A percentile compares a stretch with the other conserved stretches of the same genome.
phyloP scores from a whole-genome alignment of 2,797 vertebrate species.

The Phrynocephalus forsythii region DNA sequence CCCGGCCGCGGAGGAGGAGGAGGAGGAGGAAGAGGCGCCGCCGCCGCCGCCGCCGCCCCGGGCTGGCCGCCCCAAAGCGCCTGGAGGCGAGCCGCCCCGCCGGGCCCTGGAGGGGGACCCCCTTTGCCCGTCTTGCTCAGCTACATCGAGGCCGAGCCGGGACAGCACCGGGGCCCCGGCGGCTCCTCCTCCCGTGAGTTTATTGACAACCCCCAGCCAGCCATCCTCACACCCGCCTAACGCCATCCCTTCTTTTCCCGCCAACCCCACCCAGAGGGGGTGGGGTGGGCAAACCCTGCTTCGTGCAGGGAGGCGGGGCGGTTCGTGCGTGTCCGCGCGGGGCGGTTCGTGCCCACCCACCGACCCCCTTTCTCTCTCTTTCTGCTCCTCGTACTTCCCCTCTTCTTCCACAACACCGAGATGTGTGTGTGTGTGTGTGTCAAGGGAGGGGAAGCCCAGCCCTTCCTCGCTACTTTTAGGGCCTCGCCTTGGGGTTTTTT shows the following conservation, averaged over 20 bases:
- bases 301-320: too few species aligned
- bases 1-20: constrained; percentile 59
- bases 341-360: too few species aligned
- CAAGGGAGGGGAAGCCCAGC: too few species aligned
- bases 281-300: too few species aligned
- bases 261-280: not conserved
- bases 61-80: constrained; percentile 68
- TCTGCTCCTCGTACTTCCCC: too few species aligned
- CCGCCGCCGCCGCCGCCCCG: constrained; percentile 69
- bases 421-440: not conserved
- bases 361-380: too few species aligned
- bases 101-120: constrained; percentile 32
- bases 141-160: constrained; percentile 47
- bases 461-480: too few species aligned
- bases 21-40: not conserved
- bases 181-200: constrained; percentile 51
- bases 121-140: constrained; percentile 56
- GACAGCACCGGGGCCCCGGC: not conserved
- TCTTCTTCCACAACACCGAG: not conserved
- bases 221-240: not conserved
- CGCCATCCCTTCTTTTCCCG: not conserved
- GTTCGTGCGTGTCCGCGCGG: too few species aligned
- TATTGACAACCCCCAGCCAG: too few species aligned
- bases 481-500: too few species aligned
- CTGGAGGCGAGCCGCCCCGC: constrained; percentile 62